Conservation (phyloP, 2,888 invertebrate genomes). For the Clitarchus hookeri region DNA sequence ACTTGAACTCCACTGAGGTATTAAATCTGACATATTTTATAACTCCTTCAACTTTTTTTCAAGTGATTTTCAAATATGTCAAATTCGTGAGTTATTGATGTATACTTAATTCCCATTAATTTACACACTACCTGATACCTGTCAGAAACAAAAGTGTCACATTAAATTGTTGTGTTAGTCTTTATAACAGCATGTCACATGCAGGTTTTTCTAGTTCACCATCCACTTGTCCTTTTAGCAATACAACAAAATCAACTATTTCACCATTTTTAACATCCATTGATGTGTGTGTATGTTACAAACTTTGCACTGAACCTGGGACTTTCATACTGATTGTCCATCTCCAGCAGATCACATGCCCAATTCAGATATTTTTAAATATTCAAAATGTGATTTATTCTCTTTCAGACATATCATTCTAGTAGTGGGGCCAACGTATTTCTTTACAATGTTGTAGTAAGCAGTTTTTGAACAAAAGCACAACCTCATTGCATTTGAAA, state of each 20-base stretch:
- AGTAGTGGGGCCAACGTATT: neutral
- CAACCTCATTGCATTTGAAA: neutral
- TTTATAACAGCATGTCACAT: too few species aligned
- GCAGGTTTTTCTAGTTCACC: too few species aligned
- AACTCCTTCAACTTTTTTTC: conserved; percentile 16
- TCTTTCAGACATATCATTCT: conserved; percentile 3
- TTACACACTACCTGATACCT: neutral
- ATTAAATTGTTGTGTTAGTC: too few species aligned
- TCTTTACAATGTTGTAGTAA: conserved; percentile 21
- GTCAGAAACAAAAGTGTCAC: conserved; percentile 17
- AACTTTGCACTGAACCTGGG: conserved; percentile 22
- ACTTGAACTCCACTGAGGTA: conserved; percentile 19
- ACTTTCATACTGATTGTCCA: conserved; percentile 16
- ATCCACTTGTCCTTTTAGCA: too few species aligned
- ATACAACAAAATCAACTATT: too few species aligned
- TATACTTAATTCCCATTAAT: neutral
- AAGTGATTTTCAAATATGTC: conserved; percentile 24
- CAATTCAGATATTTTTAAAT: neutral
- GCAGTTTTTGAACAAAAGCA: neutral
- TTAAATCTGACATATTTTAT: neutral
- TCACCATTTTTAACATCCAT: too few species aligned
- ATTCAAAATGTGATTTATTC: neutral
- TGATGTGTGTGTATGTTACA: conserved; percentile 18
- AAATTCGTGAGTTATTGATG: conserved; percentile 23
- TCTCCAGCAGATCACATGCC: conserved; percentile 17